Evolutionary conservation across 2,888 invertebrate genomes (phyloP), one percentile per base, ranked within the genome.

Genomic region (Sminthurides aquaticus): DNA sequence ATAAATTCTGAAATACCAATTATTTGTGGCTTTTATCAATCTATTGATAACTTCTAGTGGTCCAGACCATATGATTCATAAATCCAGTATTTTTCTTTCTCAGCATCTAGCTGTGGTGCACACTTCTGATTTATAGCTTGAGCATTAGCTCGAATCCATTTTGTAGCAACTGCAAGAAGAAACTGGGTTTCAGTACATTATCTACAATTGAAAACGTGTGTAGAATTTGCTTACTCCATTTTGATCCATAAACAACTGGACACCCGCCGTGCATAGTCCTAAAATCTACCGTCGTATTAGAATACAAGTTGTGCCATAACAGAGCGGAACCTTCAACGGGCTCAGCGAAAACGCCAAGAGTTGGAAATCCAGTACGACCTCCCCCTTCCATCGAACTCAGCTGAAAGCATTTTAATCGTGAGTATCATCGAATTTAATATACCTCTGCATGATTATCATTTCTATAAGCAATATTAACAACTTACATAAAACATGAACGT

Each of bases 81-180:
- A 18, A 52, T 5, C 52, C 52, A 52, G 20, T 18, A 52, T 52
- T 20, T 52, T 22, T 52, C 52, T 20, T 52, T 15, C 22, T 52
- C 52, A 8, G 5, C 5, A 20, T 52, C 20, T 5, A 5, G 52
- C 20, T 52, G 52, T 20, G 52, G 52, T 15, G 52, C 52, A 20
- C 52, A 52, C 22, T 52, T 15, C 18, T 5, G 8, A 20, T 8
- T 8, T 20, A 52, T 5, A 20, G 52, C 52, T 52, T 52, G 52
- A 52, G 52, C 52, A 22, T 52, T 15, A 8, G 5, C 20, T 52
- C 52, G 8, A 20, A 52, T 52, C 52, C 52, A 52, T 20, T 52
- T 52, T 5, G 52, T 52, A 20, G 52, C 52, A 15, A 52, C 52
- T 34, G 43, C 52, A 52, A 20, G 20, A 52, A 52, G 22, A 52